Evolutionary conservation across 1,140 invertebrate species (phyloP).

Genomic region (Drosophila equinoxialis): DNA sequence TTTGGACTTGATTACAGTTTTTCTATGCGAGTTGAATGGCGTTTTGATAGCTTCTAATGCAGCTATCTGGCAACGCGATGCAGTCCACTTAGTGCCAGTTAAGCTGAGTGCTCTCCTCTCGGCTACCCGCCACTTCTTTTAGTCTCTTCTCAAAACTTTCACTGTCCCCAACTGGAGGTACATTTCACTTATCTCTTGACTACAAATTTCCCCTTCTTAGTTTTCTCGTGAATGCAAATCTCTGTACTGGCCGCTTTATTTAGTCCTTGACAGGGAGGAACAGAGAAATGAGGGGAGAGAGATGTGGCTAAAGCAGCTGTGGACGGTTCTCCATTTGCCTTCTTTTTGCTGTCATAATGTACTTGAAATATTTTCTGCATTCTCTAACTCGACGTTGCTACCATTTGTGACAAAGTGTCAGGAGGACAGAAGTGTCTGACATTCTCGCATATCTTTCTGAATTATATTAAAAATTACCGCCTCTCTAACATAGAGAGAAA

Average conservation of each 20-base stretch:
- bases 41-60: constrained; percentile 76
- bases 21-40: constrained; percentile 67
- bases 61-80: constrained; percentile 73
- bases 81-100: constrained; percentile 76
- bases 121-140: neutral
- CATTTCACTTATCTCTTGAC: constrained; percentile 53
- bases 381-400: constrained; percentile 50
- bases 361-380: constrained; percentile 74
- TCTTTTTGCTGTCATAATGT: constrained; percentile 50
- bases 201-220: constrained; percentile 25
- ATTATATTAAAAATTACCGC: constrained; percentile 75
- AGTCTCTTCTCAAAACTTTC: constrained; percentile 41
- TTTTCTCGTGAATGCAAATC: constrained; percentile 56
- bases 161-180: constrained; percentile 47
- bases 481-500: constrained; percentile 30
- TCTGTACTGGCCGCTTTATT: constrained; percentile 36
- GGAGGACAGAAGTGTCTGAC: constrained; percentile 56
- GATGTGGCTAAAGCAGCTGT: constrained; percentile 28
- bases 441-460: constrained; percentile 67
- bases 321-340: constrained; percentile 6
- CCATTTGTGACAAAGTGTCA: constrained; percentile 75
- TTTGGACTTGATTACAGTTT: constrained; percentile 69
- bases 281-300: neutral
- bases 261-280: constrained; percentile 47
- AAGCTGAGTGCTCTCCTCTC: constrained; percentile 34